Conservation (phyloP, 2,797 vertebrate genomes). For the Typhlichthys subterraneus region DNA sequence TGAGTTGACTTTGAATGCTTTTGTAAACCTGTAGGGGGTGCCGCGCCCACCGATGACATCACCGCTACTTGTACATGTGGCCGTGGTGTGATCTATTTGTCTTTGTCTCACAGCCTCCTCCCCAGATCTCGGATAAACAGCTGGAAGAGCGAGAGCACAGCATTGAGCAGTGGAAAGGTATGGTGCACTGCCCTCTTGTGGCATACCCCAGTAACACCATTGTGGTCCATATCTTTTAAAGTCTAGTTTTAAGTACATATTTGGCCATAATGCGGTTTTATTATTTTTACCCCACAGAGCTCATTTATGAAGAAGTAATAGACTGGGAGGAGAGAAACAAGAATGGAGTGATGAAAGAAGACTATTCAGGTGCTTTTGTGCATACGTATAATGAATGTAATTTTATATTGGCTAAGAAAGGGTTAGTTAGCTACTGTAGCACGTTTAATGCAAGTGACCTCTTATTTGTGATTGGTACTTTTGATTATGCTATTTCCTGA, state of each 20-base stretch:
- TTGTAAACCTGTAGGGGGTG: background rate
- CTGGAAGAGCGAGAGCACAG: constrained; percentile 95
- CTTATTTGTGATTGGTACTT: too few relatives aligned
- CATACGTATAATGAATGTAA: background rate
- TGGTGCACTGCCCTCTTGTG: constrained; percentile 55
- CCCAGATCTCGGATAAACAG: constrained; percentile 95
- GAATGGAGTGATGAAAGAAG: constrained; percentile 94
- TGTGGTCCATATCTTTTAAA: background rate
- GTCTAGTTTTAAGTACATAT: background rate
- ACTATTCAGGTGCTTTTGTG: constrained; percentile 83
- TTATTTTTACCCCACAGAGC: constrained; percentile 73
- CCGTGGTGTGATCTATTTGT: constrained; percentile 26
- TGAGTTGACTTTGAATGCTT: constrained; percentile 73
- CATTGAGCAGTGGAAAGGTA: constrained; percentile 99
- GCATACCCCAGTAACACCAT: constrained; percentile 19
- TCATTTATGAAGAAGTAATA: constrained; percentile 98
- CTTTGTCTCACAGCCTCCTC: constrained; percentile 84
- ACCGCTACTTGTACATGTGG: constrained; percentile 7
- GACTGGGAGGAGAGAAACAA: constrained; percentile 98
- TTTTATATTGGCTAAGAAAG: background rate
- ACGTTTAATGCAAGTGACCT: too few relatives aligned
- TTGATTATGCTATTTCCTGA: too few relatives aligned
- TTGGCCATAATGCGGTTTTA: background rate
- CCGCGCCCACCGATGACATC: background rate
- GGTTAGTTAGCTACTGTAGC: too few relatives aligned